Evolutionary conservation across 2,888 invertebrate species (phyloP).

Genomic region (Deilephila porcellus): DNA sequence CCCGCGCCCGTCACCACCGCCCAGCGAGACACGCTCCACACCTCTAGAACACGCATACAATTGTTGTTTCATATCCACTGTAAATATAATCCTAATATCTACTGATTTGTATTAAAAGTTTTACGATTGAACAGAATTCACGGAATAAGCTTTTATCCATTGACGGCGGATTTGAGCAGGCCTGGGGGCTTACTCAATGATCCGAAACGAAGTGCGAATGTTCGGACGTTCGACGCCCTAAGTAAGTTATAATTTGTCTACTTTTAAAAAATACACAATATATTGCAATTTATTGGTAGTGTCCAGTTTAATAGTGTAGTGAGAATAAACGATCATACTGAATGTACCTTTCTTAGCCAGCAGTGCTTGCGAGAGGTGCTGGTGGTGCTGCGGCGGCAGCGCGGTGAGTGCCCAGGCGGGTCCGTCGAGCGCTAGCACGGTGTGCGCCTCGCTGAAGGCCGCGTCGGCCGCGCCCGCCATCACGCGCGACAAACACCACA

Average conservation of each 20-base stretch:
- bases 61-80: not conserved
- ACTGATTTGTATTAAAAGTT: too few species aligned
- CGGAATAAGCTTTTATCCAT: too few species aligned
- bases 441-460: constrained; percentile 37
- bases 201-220: too few species aligned
- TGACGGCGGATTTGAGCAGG: too few species aligned
- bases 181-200: too few species aligned
- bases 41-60: constrained; percentile 48
- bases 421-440: constrained; percentile 48
- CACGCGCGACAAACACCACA: constrained; percentile 86
- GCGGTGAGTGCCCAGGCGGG: constrained; percentile 92
- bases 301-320: not conserved
- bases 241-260: too few species aligned
- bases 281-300: too few species aligned
- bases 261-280: too few species aligned
- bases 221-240: too few species aligned
- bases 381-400: constrained; percentile 61
- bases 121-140: too few species aligned
- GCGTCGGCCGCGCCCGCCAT: constrained; percentile 84
- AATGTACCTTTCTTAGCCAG: constrained; percentile 70
- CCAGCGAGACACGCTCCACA: constrained; percentile 84
- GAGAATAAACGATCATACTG: not conserved
- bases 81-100: too few species aligned
- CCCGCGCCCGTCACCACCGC: constrained; percentile 95
- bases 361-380: constrained; percentile 67